phyloP scores from a whole-genome alignment of 2,888 invertebrate species.

The Stenchaetothrips biformis region DNA sequence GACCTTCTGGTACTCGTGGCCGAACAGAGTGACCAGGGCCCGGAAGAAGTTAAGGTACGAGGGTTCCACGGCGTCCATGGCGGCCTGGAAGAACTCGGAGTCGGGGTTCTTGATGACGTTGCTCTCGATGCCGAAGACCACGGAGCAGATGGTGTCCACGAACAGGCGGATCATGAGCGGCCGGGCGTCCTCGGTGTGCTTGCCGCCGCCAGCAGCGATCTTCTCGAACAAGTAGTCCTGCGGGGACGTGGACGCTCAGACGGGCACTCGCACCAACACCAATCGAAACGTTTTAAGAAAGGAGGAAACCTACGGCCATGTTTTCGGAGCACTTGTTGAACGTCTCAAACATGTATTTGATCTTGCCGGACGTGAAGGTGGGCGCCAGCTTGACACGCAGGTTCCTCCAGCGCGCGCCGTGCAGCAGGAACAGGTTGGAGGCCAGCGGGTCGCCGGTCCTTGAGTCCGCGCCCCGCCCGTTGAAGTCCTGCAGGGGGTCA shows the following conservation, averaged over 20 bases:
- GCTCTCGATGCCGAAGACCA: constrained; percentile 49
- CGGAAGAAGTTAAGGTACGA: neutral
- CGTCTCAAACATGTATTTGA: constrained; percentile 49
- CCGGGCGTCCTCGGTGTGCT: neutral
- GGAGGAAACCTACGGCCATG: constrained; percentile 46
- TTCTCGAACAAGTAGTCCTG: neutral
- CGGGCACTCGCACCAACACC: constrained; percentile 41
- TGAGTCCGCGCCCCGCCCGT: constrained; percentile 49
- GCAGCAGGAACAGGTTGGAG: constrained; percentile 49
- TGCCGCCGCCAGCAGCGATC: neutral
- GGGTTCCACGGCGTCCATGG: constrained; percentile 46
- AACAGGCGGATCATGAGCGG: constrained; percentile 10
- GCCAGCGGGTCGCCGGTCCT: constrained; percentile 48
- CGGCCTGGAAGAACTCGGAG: constrained; percentile 47
- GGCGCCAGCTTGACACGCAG: constrained; percentile 50
- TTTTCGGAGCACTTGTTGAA: constrained; percentile 35
- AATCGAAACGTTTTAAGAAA: constrained; percentile 16
- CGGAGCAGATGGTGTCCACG: constrained; percentile 49
- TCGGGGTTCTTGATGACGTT: constrained; percentile 47
- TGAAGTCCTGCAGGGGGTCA: constrained; percentile 49
- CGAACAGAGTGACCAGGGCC: neutral
- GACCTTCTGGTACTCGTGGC: neutral
- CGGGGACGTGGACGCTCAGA: neutral
- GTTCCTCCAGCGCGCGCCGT: constrained; percentile 50
- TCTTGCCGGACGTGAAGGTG: constrained; percentile 50